A percentile compares a stretch with the other conserved stretches of the same genome.
Conservation (phyloP, 2,888 invertebrate species). For the Euplagia quadripunctaria region DNA sequence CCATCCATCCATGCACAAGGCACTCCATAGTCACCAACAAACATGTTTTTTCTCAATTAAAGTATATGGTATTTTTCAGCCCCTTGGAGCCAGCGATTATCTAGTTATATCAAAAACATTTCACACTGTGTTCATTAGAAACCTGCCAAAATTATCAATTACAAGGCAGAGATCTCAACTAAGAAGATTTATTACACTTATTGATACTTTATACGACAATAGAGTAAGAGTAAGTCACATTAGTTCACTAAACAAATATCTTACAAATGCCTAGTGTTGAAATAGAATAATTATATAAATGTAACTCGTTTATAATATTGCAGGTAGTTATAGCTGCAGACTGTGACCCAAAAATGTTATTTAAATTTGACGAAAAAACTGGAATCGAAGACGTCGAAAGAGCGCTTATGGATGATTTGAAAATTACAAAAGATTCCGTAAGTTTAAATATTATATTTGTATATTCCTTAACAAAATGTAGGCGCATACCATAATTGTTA, state of each 20-base stretch:
- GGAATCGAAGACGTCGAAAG: constrained; percentile 92
- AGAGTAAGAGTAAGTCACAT: constrained; percentile 89
- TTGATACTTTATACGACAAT: constrained; percentile 98
- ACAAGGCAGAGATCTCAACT: constrained; percentile 94
- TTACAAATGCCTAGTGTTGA: constrained; percentile 6
- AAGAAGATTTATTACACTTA: constrained; percentile 97
- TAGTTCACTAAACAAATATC: not conserved
- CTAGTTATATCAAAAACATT: constrained; percentile 96
- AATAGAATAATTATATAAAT: not conserved
- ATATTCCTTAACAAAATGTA: not conserved
- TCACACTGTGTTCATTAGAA: constrained; percentile 97
- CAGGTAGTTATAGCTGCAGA: constrained; percentile 95
- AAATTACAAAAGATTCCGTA: constrained; percentile 92
- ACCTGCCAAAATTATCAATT: constrained; percentile 94
- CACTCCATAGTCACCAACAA: not conserved
- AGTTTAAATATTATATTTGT: constrained; percentile 56
- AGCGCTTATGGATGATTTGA: constrained; percentile 98
- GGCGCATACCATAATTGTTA: not conserved
- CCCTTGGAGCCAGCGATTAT: constrained; percentile 98
- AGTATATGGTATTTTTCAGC: constrained; percentile 82
- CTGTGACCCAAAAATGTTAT: constrained; percentile 92
- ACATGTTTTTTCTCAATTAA: not conserved
- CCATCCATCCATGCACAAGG: too few species aligned
- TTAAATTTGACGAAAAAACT: constrained; percentile 84
- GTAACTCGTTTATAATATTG: constrained; percentile 7